A percentile compares a stretch with the other conserved stretches of the same genome.
phyloP scores from a whole-genome alignment of 2,113 vertebrate genomes.

The Apodemus sylvaticus region DNA sequence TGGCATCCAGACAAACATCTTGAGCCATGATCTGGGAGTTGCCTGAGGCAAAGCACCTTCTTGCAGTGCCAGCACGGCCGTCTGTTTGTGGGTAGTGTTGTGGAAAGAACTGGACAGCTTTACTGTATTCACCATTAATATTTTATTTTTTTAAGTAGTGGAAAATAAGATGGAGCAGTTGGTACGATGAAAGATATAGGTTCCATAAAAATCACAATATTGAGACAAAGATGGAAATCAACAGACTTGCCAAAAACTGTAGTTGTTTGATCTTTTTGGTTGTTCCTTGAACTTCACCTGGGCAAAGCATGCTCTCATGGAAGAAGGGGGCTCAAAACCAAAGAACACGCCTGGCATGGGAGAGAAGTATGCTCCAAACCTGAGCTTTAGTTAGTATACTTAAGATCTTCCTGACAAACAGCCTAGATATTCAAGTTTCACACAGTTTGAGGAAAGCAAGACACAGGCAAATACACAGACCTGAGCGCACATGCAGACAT shows the following conservation, averaged over 20 bases:
- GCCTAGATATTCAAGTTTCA: not conserved
- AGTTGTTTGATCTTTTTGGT: not conserved
- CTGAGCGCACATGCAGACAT: not conserved
- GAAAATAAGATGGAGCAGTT: constrained; percentile 9
- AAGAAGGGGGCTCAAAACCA: not conserved
- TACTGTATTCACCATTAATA: not conserved
- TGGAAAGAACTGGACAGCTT: not conserved
- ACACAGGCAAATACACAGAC: not conserved
- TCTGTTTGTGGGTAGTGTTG: not conserved
- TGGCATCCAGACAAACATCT: not conserved
- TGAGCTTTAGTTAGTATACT: not conserved
- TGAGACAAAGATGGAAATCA: not conserved
- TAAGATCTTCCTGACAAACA: not conserved
- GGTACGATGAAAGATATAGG: not conserved
- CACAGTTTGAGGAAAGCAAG: not conserved
- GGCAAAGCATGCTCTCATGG: not conserved
- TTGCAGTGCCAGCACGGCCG: not conserved
- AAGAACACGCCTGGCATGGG: not conserved
- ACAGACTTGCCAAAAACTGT: not conserved
- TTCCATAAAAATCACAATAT: constrained; percentile 8
- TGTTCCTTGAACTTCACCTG: not conserved
- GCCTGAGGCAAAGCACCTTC: not conserved
- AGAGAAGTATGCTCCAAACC: not conserved
- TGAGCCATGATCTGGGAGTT: not conserved
- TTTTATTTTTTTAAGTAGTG: constrained; percentile 34